Evolutionary conservation across 2,797 vertebrate genomes (phyloP), one percentile per base, ranked within the genome.

Genomic region (Sandelia bainsii): DNA sequence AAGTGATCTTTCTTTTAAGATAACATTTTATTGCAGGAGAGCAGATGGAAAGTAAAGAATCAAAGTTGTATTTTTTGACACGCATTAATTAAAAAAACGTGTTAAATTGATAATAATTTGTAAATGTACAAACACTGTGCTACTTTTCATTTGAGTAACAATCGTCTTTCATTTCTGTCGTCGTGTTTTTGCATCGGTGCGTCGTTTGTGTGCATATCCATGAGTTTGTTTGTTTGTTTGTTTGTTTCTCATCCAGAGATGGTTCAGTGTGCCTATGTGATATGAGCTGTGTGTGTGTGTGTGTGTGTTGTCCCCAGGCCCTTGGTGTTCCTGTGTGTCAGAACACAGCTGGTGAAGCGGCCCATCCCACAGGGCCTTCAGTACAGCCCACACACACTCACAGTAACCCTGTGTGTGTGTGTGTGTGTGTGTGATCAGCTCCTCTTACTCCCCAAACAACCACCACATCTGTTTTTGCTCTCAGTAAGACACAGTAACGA

Each of bases 341-440:
- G 91, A 92, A 90, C 91, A 90, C 92, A 93, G 92, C 91, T 93
- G 92, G 90, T 93, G 90, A 93, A 87, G 89, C 86, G 72, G 58
- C 73, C n/a, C 57, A 13, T 84, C 90, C 92, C 88, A 85, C 54
- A 17, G 88, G 88, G 83, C 71, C 82, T 78, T 69, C 12, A 29
- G 73, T 62, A 62, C 80, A 81, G 60, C 69, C 62, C 58, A 79
- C 74, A 72, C 82, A 69, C 80, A 54, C 69, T 27, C 59, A n/a
- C 32, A 48, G 22, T 77, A 52, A 22, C 39, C 0, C 49, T 40
- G 34, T 27, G 16, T 51, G 45, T 34, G 48, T 62, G 45, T 74
- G 58, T 62, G 53, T 40, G 32, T 25, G 14, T 51, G 45, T 25
- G 48, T 62, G 42, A 73, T 77, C 64, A 50, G 58, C 71, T 80